phyloP scores from a whole-genome alignment of 2,113 vertebrate species.

The Rhinogobius similis region DNA sequence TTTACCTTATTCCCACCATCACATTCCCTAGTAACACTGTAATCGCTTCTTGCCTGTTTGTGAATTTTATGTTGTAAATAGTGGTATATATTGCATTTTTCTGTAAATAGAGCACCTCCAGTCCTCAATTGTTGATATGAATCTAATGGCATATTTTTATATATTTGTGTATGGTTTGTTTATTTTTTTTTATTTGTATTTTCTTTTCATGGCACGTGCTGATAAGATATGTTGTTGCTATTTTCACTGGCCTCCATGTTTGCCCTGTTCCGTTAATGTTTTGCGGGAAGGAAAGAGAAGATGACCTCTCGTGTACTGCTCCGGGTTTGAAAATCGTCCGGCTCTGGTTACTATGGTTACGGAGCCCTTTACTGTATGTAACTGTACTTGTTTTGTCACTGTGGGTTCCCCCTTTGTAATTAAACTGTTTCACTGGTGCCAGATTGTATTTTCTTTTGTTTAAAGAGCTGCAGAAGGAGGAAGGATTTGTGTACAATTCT shows the following conservation, averaged over 20 bases:
- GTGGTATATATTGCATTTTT: conserved; percentile 78
- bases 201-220: conserved; percentile 47
- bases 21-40: conserved; percentile 38
- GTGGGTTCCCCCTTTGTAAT: conserved; percentile 81
- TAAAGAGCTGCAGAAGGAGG: background rate
- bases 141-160: conserved; percentile 89
- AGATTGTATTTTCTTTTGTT: conserved; percentile 37
- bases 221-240: conserved; percentile 28
- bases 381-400: conserved; percentile 74
- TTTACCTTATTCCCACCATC: conserved; percentile 16
- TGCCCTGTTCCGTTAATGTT: conserved; percentile 27
- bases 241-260: conserved; percentile 31
- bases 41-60: conserved; percentile 58
- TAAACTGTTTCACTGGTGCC: conserved; percentile 84
- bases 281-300: conserved; percentile 12
- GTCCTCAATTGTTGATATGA: conserved; percentile 83
- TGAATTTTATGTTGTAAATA: conserved; percentile 82
- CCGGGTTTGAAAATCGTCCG: conserved; percentile 26
- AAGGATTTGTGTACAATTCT: no score
- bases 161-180: conserved; percentile 76
- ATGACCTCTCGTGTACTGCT: conserved; percentile 11
- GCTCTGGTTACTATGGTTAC: conserved; percentile 54
- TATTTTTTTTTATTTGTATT: conserved; percentile 49
- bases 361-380: conserved; percentile 66
- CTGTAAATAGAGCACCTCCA: conserved; percentile 82